phyloP scores from a whole-genome alignment of 2,113 vertebrate genomes.

The Taurulus bubalis region DNA sequence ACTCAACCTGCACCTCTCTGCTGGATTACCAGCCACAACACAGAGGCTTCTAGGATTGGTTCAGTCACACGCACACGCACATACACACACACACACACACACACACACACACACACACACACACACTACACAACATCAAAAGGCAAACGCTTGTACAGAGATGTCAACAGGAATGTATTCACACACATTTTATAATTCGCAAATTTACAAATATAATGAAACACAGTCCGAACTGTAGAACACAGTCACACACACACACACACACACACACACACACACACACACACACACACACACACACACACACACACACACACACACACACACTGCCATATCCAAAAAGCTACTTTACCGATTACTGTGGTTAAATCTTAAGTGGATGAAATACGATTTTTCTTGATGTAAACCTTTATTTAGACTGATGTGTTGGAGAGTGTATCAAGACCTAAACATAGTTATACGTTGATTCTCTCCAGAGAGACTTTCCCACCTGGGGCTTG shows the following conservation, averaged over 20 bases:
- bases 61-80: not conserved
- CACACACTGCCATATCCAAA: not conserved
- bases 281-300: slow-evolving; percentile 6
- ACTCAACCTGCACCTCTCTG: slow-evolving; percentile 7
- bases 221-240: slow-evolving; percentile 5
- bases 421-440: not conserved
- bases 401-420: not conserved
- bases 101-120: not conserved
- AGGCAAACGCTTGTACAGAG: not conserved
- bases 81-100: not conserved
- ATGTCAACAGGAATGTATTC: slow-evolving; percentile 6
- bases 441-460: slow-evolving; percentile 19
- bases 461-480: slow-evolving; percentile 10
- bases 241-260: not conserved
- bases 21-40: no score
- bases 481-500: no score
- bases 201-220: not conserved
- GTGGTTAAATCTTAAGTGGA: not conserved
- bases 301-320: not conserved
- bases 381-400: not conserved
- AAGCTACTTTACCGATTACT: no score
- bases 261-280: slow-evolving; percentile 8
- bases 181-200: not conserved
- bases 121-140: slow-evolving; percentile 25
- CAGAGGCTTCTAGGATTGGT: not conserved